phyloP scores from a whole-genome alignment of 2,113 vertebrate species.

The Antigone vipio region DNA sequence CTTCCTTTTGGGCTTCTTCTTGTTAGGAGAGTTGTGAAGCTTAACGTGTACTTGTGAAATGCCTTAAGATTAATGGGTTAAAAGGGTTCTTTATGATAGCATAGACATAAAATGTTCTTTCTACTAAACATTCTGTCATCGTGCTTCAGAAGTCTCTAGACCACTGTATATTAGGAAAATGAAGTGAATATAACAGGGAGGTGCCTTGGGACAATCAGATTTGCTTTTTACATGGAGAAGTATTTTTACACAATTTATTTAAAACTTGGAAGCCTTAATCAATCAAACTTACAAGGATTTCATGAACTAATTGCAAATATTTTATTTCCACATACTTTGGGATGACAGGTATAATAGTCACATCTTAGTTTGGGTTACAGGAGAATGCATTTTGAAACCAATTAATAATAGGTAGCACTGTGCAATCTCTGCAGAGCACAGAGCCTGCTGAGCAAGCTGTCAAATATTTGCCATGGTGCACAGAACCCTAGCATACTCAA shows the following conservation, averaged over 20 bases:
- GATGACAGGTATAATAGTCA: conserved; percentile 65
- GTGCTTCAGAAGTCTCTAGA: neutral
- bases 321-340: conserved; percentile 61
- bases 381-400: conserved; percentile 66
- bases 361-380: conserved; percentile 53
- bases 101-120: neutral
- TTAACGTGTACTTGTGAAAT: neutral
- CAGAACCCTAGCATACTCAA: conserved; percentile 57
- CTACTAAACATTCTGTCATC: neutral
- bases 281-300: conserved; percentile 57
- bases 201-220: neutral
- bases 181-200: neutral
- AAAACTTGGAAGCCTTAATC: conserved; percentile 38
- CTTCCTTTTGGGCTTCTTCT: conserved; percentile 1
- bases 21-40: conserved; percentile 4
- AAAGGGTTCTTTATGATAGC: neutral
- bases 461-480: conserved; percentile 56
- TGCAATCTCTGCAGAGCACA: conserved; percentile 37
- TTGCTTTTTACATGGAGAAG: neutral
- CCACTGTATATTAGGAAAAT: neutral
- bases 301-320: conserved; percentile 64
- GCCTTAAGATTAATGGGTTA: neutral
- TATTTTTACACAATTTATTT: conserved; percentile 51
- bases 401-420: conserved; percentile 59
- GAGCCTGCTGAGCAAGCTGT: conserved; percentile 63